Conservation (phyloP, 2,888 invertebrate species). For the Lottia gigantea region DNA sequence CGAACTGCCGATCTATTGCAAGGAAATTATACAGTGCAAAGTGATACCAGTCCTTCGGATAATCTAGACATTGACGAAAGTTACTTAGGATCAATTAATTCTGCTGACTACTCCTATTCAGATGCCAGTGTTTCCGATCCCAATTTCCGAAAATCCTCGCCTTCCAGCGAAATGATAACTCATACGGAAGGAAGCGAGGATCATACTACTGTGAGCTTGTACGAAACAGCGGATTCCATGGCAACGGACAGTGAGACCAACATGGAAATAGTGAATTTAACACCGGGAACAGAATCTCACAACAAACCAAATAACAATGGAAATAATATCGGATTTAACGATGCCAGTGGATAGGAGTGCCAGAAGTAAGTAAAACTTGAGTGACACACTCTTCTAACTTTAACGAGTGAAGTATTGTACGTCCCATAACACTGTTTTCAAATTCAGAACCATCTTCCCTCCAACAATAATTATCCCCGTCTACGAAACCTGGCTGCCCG, state of each 20-base stretch:
- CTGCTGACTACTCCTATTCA: constrained; percentile 44
- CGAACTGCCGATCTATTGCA: constrained; percentile 28
- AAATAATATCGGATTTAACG: neutral
- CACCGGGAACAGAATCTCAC: constrained; percentile 13
- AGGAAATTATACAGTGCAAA: constrained; percentile 35
- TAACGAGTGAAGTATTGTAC: neutral
- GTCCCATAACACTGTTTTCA: neutral
- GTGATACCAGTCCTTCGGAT: constrained; percentile 58
- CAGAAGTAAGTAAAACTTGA: neutral
- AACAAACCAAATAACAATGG: neutral
- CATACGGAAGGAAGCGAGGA: constrained; percentile 17
- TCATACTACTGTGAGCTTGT: constrained; percentile 27
- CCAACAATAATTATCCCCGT: constrained; percentile 11
- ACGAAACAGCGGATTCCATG: constrained; percentile 27
- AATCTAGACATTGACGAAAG: constrained; percentile 51
- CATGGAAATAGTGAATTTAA: constrained; percentile 15
- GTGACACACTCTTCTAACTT: neutral
- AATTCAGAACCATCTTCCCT: neutral
- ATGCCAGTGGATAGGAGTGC: constrained; percentile 5
- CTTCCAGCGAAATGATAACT: constrained; percentile 26
- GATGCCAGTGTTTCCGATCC: constrained; percentile 42
- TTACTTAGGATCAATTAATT: constrained; percentile 44
- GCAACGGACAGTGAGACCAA: constrained; percentile 23
- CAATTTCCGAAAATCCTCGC: constrained; percentile 35
- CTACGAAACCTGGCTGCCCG: constrained; percentile 7